Percentiles rank a stretch among this genome's conserved stretches.
phyloP scores from a whole-genome alignment of 2,888 invertebrate genomes.

The Polydrusus cervinus region DNA sequence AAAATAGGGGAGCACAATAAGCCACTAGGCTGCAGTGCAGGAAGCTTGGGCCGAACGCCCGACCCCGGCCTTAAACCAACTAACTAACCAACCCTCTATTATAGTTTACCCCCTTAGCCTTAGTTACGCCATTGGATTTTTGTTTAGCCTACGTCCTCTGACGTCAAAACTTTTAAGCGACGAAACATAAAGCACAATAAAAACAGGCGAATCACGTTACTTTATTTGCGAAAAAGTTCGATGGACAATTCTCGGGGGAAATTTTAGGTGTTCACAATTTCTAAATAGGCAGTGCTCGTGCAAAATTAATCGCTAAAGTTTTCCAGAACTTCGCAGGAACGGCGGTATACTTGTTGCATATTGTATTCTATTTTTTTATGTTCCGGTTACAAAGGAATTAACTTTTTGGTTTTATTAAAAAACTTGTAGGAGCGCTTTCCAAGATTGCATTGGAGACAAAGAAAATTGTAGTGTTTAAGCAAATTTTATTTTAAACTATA shows the following conservation, averaged over 20 bases:
- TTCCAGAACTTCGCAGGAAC: slow-evolving; percentile 35
- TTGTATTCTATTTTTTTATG: slow-evolving; percentile 44
- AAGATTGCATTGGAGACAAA: slow-evolving; percentile 1
- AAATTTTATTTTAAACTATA: too few relatives aligned
- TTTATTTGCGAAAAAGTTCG: slow-evolving; percentile 25
- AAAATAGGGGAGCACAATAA: too few relatives aligned
- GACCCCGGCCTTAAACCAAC: too few relatives aligned
- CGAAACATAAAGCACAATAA: slow-evolving; percentile 8
- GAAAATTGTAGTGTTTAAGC: too few relatives aligned
- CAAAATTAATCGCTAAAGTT: slow-evolving; percentile 51
- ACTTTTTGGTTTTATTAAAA: slow-evolving; percentile 23
- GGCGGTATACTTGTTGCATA: slow-evolving; percentile 49
- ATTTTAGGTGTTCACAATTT: slow-evolving; percentile 42
- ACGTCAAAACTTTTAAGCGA: slow-evolving; percentile 18
- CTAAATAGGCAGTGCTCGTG: slow-evolving; percentile 48
- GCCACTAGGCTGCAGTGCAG: too few relatives aligned
- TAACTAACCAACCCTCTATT: too few relatives aligned
- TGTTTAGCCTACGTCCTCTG: neutral
- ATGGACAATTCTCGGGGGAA: slow-evolving; percentile 41
- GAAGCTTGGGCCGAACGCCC: too few relatives aligned
- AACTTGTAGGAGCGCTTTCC: neutral
- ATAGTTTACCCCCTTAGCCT: too few relatives aligned
- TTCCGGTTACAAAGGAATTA: slow-evolving; percentile 12
- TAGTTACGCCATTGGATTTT: neutral
- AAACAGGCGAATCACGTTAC: slow-evolving; percentile 16